These are phyloP conservation scores for Zaprionus gabonicus DNA, from an alignment of 1,140 invertebrate genomes.

Conservation along the genomic window DNA sequence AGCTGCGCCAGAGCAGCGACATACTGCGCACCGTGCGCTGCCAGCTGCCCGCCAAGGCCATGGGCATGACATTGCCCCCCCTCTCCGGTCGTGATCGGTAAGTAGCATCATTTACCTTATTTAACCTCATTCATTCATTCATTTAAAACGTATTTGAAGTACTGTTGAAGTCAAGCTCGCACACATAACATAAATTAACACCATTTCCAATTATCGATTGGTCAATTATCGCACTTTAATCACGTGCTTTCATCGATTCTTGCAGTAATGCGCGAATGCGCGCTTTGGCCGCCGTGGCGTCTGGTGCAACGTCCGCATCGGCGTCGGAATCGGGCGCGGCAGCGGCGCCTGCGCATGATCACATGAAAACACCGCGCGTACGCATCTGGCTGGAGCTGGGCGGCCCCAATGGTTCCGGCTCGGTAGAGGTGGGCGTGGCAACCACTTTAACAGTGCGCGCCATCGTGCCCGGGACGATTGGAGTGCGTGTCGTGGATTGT, in stretches of 20 bases:
- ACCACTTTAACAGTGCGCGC: conserved; percentile 89
- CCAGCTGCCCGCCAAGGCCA: conserved; percentile 75
- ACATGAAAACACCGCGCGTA: conserved; percentile 74
- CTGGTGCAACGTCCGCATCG: conserved; percentile 9
- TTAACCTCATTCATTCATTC: no score
- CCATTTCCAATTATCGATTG: neutral
- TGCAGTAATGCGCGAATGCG: conserved; percentile 82
- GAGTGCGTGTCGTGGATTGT: conserved; percentile 89
- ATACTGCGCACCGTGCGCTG: conserved; percentile 87
- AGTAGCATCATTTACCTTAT: neutral
- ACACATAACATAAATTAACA: neutral
- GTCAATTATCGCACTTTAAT: conserved; percentile 5
- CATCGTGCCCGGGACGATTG: conserved; percentile 88
- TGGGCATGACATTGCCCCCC: conserved; percentile 72
- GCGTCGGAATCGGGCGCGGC: conserved; percentile 2
- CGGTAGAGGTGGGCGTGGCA: conserved; percentile 89
- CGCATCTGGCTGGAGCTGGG: conserved; percentile 90
- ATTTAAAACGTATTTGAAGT: no score
- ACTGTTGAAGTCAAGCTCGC: neutral
- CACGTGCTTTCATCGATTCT: conserved; percentile 1
- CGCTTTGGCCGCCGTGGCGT: conserved; percentile 52
- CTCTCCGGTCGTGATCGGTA: conserved; percentile 57
- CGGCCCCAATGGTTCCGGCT: conserved; percentile 84
- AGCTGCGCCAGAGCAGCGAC: conserved; percentile 89
- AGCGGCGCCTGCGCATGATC: conserved; percentile 17